These are phyloP conservation scores for Cynopterus sphinx DNA, from an alignment of 2,797 vertebrate genomes.

Conservation along the genomic window DNA sequence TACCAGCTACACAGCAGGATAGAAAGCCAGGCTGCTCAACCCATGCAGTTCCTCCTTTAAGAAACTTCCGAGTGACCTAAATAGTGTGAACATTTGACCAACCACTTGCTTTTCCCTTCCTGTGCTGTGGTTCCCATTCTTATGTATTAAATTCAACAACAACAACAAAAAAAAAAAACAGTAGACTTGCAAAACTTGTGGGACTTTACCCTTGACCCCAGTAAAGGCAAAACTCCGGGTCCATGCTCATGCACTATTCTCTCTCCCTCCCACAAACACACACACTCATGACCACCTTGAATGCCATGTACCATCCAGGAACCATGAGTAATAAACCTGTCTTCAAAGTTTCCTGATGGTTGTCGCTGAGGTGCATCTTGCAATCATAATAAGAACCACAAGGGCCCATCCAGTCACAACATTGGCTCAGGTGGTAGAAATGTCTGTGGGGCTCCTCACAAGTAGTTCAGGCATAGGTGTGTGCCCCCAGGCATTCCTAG, in stretches of 20 bases:
- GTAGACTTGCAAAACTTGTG: background rate
- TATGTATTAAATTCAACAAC: background rate
- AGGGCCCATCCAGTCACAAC: background rate
- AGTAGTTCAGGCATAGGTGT: background rate
- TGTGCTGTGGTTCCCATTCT: background rate
- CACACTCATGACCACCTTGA: too few relatives aligned
- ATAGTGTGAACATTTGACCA: background rate
- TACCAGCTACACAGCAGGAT: background rate
- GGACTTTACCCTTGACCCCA: background rate
- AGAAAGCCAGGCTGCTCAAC: background rate
- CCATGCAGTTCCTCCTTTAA: background rate
- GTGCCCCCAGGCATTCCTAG: too few relatives aligned
- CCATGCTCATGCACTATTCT: background rate
- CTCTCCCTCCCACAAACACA: too few relatives aligned
- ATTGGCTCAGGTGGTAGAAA: background rate
- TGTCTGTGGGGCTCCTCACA: background rate
- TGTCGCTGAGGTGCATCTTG: background rate
- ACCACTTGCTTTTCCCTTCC: background rate
- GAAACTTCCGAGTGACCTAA: background rate
- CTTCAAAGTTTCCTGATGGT: background rate
- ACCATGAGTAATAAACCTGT: background rate
- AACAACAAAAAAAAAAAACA: too few relatives aligned
- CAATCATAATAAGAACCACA: background rate
- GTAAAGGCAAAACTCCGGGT: background rate
- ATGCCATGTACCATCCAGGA: background rate